A percentile compares a stretch with the other conserved stretches of the same genome.
phyloP scores from a whole-genome alignment of 2,797 vertebrate genomes.

The Todus mexicanus region DNA sequence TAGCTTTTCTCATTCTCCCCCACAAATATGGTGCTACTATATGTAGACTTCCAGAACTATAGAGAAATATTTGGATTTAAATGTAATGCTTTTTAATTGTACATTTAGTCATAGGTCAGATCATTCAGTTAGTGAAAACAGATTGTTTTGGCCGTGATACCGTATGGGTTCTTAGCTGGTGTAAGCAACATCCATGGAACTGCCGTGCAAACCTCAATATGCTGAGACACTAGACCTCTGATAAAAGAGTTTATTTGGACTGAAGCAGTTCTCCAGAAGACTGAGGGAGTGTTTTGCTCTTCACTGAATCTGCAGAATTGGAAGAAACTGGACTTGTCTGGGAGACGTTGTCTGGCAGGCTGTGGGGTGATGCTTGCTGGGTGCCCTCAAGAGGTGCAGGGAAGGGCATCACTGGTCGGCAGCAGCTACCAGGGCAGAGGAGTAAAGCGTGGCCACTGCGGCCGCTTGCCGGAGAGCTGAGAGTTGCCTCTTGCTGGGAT shows the following conservation, averaged over 20 bases:
- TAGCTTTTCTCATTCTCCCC: neutral
- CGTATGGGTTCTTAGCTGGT: neutral
- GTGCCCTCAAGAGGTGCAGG: neutral
- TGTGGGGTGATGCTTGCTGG: neutral
- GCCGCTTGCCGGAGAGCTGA: neutral
- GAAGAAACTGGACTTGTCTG: neutral
- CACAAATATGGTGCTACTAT: neutral
- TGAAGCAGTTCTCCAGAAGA: neutral
- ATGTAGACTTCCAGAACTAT: neutral
- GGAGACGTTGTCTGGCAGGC: neutral
- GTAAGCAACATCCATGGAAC: rapidly evolving
- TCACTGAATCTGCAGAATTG: neutral
- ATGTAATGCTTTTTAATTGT: neutral
- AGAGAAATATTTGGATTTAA: neutral
- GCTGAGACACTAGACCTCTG: neutral
- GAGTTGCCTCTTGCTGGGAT: neutral
- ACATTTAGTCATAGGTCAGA: neutral
- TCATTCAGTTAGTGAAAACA: neutral
- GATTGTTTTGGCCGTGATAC: neutral
- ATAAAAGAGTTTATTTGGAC: neutral
- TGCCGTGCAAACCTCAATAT: rapidly evolving
- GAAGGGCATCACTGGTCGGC: neutral
- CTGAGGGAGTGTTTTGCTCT: neutral
- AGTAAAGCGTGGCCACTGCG: rapidly evolving
- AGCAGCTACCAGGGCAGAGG: neutral